Base-by-base conservation (phyloP, 2,888 invertebrate species). In the Galeopsomyia nigrocyanea region DNA sequence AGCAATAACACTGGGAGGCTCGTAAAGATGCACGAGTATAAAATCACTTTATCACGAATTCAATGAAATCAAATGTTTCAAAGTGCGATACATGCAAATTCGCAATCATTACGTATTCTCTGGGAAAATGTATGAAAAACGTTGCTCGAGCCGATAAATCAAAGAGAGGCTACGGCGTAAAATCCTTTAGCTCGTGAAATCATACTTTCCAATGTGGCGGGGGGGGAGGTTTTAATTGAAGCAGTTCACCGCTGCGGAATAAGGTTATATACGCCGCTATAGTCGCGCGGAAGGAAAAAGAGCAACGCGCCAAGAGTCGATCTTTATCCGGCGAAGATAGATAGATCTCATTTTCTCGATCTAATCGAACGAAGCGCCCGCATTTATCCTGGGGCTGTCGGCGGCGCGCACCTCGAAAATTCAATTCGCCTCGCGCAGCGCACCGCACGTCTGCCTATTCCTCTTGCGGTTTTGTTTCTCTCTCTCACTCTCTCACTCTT, bases 341-440 rank as follows among this genome's bases (percentile, higher is more conserved):
- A 73, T 66, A 65, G 65, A 73, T 60, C 61, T 47, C 55, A 58
- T 61, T 61, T 64, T 49, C 53, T 17, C 60, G 46, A 73, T 61
- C 60, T 31, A 60, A 56, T 64, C 73, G 61, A 65, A 19, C 49
- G 19, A 7, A 63, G 53, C 46, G 47, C 22, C 64, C 26, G 58
- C 60, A 58, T 67, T 51, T 51, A 67, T 67, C 51, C 58, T 67
- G 16, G 22, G 56, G 58, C 67, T 67, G 67, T 67, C 68, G 64
- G 57, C 56, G 64, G 50, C 49, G 57, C 26, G 56, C 17, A 46
- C 19, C 68, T 55, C 55, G 31, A 64, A 70, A 64, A 70, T 58
- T 71, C 71, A 66, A 71, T 71, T 31, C 58, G 5, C 6, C 21
- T 16, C 39, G n/a, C 16, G 53, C 21, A 21, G 19, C 53, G 51